Conservation (phyloP, 30 jellyfish, hydroid and myxozoan species). For the Chironex yamaguchii region DNA sequence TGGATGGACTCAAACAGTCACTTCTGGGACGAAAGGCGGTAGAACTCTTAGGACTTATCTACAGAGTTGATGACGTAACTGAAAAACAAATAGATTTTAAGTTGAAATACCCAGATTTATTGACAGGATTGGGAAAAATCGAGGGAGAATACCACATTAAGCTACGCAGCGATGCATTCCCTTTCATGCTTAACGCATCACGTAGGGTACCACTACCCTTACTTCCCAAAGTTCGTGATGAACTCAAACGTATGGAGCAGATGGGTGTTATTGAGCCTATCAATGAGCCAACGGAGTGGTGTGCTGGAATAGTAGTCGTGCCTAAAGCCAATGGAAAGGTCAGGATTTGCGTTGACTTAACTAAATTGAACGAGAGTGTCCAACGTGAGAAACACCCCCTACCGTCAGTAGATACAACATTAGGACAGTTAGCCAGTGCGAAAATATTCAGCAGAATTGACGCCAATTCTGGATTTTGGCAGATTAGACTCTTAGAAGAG, state of each 20-base stretch:
- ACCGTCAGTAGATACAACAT: slow-evolving; percentile 23
- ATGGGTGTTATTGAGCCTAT: slow-evolving; percentile 68
- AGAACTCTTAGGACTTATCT: not conserved
- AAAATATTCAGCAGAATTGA: slow-evolving; percentile 51
- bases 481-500: slow-evolving; percentile 44
- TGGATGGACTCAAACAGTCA: not conserved
- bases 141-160: slow-evolving; percentile 42
- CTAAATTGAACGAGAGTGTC: slow-evolving; percentile 47
- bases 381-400: slow-evolving; percentile 72
- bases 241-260: slow-evolving; percentile 52
- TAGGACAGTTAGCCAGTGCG: slow-evolving; percentile 19
- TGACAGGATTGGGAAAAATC: slow-evolving; percentile 6
- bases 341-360: slow-evolving; percentile 66
- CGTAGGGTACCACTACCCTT: slow-evolving; percentile 69
- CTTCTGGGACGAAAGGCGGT: not conserved
- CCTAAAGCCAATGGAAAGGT: slow-evolving; percentile 55
- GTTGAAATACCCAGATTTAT: no score
- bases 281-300: slow-evolving; percentile 78
- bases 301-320: slow-evolving; percentile 68
- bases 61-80: no score
- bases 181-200: slow-evolving; percentile 60
- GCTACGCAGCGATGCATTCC: slow-evolving; percentile 13
- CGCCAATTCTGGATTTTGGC: slow-evolving; percentile 81
- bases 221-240: slow-evolving; percentile 31
- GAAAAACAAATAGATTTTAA: no score